A percentile compares a stretch with the other conserved stretches of the same genome.
Conservation (phyloP, 1,140 invertebrate genomes). For the Neodiprion pinetum region DNA sequence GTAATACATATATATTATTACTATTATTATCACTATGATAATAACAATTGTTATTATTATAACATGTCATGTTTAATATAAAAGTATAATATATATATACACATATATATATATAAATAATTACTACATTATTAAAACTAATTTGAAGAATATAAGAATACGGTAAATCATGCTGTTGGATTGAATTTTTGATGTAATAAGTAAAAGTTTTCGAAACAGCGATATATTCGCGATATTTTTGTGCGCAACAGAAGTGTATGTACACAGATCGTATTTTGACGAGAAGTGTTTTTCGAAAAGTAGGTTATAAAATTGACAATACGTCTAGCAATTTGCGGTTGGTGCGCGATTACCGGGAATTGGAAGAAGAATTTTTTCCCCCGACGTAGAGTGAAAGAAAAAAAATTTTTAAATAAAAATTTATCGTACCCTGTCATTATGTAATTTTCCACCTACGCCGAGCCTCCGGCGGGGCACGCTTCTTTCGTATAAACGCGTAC, state of each 20-base stretch:
- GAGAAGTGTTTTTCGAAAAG: too few species aligned
- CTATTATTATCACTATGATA: not conserved
- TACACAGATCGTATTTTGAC: too few species aligned
- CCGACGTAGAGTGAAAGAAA: not conserved
- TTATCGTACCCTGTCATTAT: constrained; percentile 37
- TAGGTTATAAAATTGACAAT: too few species aligned
- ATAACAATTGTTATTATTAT: constrained; percentile 3
- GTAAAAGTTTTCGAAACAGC: too few species aligned
- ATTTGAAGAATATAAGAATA: not conserved
- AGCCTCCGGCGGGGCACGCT: not conserved
- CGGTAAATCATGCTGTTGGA: too few species aligned
- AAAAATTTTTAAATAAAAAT: constrained; percentile 35
- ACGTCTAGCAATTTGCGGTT: constrained; percentile 15
- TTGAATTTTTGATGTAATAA: too few species aligned
- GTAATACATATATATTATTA: not conserved
- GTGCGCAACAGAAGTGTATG: too few species aligned
- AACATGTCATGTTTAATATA: not conserved
- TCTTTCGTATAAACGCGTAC: not conserved
- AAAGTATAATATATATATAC: not conserved
- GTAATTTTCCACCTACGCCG: constrained; percentile 38
- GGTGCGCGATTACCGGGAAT: constrained; percentile 22
- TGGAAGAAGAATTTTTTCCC: constrained; percentile 9
- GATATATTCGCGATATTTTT: too few species aligned
- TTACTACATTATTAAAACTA: not conserved
- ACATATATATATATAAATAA: not conserved